phyloP scores from a whole-genome alignment of 2,113 vertebrate genomes.

The Phylloscopus whistleri region DNA sequence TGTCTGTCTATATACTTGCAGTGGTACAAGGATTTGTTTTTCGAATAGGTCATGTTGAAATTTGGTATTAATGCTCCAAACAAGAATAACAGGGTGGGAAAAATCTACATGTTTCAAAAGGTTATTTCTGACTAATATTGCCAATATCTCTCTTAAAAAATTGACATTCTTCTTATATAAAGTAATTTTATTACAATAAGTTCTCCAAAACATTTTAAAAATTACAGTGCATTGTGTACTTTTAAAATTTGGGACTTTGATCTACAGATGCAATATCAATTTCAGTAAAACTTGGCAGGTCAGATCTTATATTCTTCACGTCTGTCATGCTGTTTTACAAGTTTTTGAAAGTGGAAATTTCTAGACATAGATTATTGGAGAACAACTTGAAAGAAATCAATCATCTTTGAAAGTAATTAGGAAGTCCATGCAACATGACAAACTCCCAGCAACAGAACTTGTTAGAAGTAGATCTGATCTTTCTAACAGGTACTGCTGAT shows the following conservation, averaged over 20 bases:
- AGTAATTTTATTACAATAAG: neutral
- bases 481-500: neutral
- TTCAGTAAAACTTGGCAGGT: neutral
- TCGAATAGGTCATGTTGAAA: neutral
- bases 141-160: neutral
- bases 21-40: neutral
- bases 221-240: neutral
- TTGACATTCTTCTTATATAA: rapidly evolving
- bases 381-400: neutral
- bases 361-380: neutral
- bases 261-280: neutral
- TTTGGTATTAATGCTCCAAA: neutral
- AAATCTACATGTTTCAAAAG: neutral
- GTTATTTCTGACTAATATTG: neutral
- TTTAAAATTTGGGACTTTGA: neutral
- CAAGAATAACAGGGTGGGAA: neutral
- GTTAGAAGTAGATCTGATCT: neutral
- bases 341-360: neutral
- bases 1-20: neutral
- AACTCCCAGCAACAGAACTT: neutral
- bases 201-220: neutral
- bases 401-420: neutral
- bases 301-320: neutral
- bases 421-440: neutral
- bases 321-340: neutral